Conservation (phyloP, 2,888 invertebrate genomes). For the Mesochorus sp. region DNA sequence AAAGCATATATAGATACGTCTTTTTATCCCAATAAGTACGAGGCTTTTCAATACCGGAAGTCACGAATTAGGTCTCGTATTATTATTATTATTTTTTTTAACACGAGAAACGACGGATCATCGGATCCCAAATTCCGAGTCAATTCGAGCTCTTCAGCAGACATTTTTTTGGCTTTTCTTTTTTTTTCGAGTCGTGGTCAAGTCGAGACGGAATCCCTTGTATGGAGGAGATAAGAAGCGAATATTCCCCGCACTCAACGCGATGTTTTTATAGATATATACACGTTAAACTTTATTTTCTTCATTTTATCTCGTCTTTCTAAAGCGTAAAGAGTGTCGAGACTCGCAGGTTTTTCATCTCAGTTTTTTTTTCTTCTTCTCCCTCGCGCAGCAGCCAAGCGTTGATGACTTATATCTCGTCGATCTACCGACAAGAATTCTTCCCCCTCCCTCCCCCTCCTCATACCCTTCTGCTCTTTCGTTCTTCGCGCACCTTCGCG, state of each 20-base stretch:
- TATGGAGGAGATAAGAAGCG: too few species aligned
- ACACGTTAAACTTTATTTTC: too few species aligned
- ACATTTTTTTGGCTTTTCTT: too few species aligned
- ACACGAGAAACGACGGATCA: too few species aligned
- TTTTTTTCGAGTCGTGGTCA: too few species aligned
- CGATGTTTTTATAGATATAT: neutral
- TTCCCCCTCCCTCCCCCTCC: slow-evolving; percentile 59
- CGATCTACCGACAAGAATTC: slow-evolving; percentile 61
- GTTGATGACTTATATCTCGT: slow-evolving; percentile 59
- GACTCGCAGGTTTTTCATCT: slow-evolving; percentile 2
- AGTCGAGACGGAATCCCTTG: too few species aligned
- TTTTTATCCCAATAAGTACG: slow-evolving; percentile 5
- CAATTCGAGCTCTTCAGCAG: too few species aligned
- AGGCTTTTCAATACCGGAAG: neutral
- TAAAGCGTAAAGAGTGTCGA: neutral
- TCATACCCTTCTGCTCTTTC: slow-evolving; percentile 38
- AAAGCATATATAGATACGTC: neutral
- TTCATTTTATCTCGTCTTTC: neutral
- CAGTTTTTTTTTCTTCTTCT: neutral
- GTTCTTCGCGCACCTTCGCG: slow-evolving; percentile 10
- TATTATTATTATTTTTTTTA: too few species aligned
- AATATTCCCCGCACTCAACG: neutral
- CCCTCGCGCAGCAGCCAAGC: slow-evolving; percentile 12
- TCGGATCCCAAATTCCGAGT: too few species aligned
- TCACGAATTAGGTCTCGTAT: too few species aligned